These are phyloP conservation scores for Aphidius ervi DNA, from an alignment of 1,140 invertebrate species.

Conservation along the genomic window DNA sequence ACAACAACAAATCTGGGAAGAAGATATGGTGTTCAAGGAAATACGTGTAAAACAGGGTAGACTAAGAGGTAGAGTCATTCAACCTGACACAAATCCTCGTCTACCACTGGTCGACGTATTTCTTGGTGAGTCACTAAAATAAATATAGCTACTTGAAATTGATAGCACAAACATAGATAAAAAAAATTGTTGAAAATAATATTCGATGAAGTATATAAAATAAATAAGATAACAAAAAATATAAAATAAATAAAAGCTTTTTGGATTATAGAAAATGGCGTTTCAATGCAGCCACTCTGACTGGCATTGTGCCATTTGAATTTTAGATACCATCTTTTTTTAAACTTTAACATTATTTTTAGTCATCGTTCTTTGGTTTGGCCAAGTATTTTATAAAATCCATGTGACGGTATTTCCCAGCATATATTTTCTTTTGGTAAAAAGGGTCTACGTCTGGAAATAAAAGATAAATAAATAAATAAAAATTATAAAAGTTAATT, in stretches of 20 bases:
- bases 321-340: too few species aligned
- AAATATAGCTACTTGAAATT: neutral
- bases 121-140: constrained; percentile 36
- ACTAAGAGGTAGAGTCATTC: constrained; percentile 40
- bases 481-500: too few species aligned
- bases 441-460: too few species aligned
- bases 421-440: too few species aligned
- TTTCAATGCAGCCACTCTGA: too few species aligned
- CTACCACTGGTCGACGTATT: constrained; percentile 47
- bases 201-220: neutral
- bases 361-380: too few species aligned
- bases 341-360: too few species aligned
- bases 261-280: neutral
- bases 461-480: too few species aligned
- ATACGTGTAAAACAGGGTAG: constrained; percentile 45
- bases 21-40: constrained; percentile 36
- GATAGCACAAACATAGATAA: neutral
- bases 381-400: too few species aligned
- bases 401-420: too few species aligned
- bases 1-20: constrained; percentile 27
- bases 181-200: neutral
- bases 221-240: neutral
- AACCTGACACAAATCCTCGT: constrained; percentile 34
- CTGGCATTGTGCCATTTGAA: too few species aligned
- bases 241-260: neutral